Evolutionary conservation across 2,113 vertebrate genomes (phyloP).

Genomic region (Coturnix japonica): DNA sequence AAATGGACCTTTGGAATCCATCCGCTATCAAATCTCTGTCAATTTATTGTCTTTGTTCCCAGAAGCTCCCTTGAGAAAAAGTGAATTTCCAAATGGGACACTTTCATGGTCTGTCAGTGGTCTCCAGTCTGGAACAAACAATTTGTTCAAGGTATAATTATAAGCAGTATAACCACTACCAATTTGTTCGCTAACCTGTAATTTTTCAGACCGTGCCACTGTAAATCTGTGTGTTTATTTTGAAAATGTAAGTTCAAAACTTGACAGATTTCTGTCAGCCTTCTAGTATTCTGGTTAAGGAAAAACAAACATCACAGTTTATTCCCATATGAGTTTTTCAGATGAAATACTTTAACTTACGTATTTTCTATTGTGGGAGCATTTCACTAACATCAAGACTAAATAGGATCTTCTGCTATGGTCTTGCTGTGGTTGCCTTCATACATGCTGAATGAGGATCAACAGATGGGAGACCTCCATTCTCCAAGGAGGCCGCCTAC

Average conservation of each 20-base stretch:
- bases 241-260: background rate
- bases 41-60: conserved; percentile 58
- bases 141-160: conserved; percentile 71
- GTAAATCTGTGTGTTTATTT: background rate
- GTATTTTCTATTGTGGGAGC: background rate
- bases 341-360: background rate
- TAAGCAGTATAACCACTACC: background rate
- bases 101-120: conserved; percentile 62
- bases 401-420: background rate
- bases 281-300: background rate
- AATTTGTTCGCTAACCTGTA: background rate
- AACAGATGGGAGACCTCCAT: background rate
- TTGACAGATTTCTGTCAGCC: background rate
- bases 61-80: conserved; percentile 52
- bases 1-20: conserved; percentile 69
- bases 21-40: conserved; percentile 75
- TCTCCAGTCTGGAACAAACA: conserved; percentile 51
- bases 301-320: background rate
- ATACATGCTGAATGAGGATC: background rate
- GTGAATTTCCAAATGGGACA: conserved; percentile 57
- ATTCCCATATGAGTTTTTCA: background rate
- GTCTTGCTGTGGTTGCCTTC: background rate
- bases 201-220: background rate
- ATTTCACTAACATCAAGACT: background rate
- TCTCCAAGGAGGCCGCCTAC: background rate